Evolutionary conservation across 2,797 vertebrate species (phyloP), one percentile per base, ranked within the genome.

Genomic region (Muscicapa comitata): DNA sequence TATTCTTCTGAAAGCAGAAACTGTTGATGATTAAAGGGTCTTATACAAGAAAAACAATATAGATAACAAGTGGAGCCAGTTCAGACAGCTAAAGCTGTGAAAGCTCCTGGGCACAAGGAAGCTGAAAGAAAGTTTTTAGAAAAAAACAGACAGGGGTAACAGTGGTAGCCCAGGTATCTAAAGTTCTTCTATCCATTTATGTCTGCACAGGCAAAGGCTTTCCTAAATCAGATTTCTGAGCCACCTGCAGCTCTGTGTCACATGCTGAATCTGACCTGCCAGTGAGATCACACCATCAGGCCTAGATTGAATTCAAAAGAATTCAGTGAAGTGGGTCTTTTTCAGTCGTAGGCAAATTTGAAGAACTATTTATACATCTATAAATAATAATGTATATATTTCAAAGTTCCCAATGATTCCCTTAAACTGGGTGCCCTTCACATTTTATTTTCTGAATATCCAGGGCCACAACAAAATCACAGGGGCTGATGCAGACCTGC

Each of bases 1-100:
- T 3, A 37, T 40, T 82, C 84, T 82, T 73, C 82, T 65, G 35
- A 93, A 58, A 90, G 51, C 47, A 66, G 48, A 84, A 93, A 58
- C 40, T 45, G 25, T n/a, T 75, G 42, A 68, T 74, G 72, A 88
- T 63, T 91, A 82, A 92, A 87, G 25, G 7, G 31, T 66, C 20
- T 54, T 66, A 48, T 24, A 26, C 37, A 71, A 43, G 38, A 86
- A 67, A 80, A 93, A 77, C 35, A 38, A 45, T 43, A 37, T 1
- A 62, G 72, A 62, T 79, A 80, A 74, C 37, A 47, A 81, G 67
- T 9, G 2, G 12, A 85, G 20, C 33, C 3, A 0, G 47, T n/a
- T 84, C 62, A 70, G 51, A 31, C 47, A 81, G 61, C 19, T n/a
- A 72, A 68, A 88, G 3, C 57, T 79, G 4, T 18, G 45, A 67